phyloP scores from a whole-genome alignment of 2,113 vertebrate genomes.

The Apaloderma vittatum region DNA sequence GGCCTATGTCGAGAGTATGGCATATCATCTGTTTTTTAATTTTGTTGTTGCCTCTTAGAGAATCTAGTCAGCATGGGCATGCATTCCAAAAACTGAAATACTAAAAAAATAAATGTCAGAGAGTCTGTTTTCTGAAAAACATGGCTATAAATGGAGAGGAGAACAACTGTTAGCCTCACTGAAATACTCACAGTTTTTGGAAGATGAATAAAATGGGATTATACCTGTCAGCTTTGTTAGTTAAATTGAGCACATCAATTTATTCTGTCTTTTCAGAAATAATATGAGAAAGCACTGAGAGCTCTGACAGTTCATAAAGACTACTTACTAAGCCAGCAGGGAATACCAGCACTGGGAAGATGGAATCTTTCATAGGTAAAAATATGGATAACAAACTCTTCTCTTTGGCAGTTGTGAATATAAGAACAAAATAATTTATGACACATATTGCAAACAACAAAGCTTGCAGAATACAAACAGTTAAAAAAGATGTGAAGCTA shows the following conservation, averaged over 20 bases:
- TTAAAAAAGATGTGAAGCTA: neutral
- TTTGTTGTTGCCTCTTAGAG: neutral
- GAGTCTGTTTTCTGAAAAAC: neutral
- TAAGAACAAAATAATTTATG: neutral
- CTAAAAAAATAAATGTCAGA: neutral
- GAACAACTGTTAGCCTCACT: neutral
- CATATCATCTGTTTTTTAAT: neutral
- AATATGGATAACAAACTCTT: neutral
- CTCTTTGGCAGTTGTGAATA: neutral
- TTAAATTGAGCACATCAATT: neutral
- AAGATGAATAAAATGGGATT: neutral
- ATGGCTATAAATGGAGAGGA: neutral
- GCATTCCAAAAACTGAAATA: neutral
- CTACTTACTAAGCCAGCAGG: slow-evolving; percentile 55
- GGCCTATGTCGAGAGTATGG: neutral
- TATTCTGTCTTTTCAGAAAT: neutral
- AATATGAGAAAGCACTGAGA: neutral
- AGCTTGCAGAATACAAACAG: slow-evolving; percentile 44
- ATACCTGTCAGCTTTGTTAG: neutral
- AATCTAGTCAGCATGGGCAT: neutral
- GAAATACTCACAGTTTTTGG: neutral
- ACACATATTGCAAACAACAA: slow-evolving; percentile 48
- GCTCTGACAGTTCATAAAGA: neutral
- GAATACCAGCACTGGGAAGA: slow-evolving; percentile 39
- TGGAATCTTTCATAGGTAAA: neutral